Evolutionary conservation across 1,140 invertebrate genomes (phyloP).

Genomic region (Cyclargus thomasi): DNA sequence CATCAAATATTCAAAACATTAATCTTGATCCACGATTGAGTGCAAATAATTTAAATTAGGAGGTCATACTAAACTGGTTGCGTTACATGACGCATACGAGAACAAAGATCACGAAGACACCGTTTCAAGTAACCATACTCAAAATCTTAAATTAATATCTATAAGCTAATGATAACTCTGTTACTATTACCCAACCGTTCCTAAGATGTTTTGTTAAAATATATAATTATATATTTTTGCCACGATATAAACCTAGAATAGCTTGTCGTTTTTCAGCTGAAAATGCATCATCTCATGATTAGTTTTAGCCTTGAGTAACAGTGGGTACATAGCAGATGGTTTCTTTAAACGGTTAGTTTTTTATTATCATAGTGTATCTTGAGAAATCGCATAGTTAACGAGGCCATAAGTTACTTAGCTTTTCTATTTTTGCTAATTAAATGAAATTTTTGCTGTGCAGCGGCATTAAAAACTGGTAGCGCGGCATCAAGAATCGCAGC

Average conservation of each 20-base stretch:
- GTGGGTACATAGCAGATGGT: too few species aligned
- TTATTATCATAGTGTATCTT: background rate
- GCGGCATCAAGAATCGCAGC: conserved; percentile 5
- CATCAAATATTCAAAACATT: conserved; percentile 1
- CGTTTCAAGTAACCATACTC: too few species aligned
- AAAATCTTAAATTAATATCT: too few species aligned
- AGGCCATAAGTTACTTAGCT: background rate
- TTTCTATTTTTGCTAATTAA: background rate
- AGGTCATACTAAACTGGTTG: background rate
- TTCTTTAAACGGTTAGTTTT: too few species aligned
- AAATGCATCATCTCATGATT: too few species aligned
- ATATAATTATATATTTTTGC: too few species aligned
- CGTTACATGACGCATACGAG: background rate
- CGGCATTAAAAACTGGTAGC: conserved; percentile 12
- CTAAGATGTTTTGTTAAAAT: too few species aligned
- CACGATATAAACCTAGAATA: too few species aligned
- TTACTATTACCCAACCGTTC: too few species aligned
- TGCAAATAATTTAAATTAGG: background rate
- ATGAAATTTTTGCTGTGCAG: background rate
- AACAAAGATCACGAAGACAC: background rate
- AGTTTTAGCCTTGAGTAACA: too few species aligned
- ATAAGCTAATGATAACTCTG: too few species aligned
- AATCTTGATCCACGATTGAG: conserved; percentile 2
- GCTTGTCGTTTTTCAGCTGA: too few species aligned
- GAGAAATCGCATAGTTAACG: background rate